Percentiles rank a stretch among this genome's conserved stretches.
Conservation (phyloP, 2,797 vertebrate species). For the Sternarchorhynchus goeldii region DNA sequence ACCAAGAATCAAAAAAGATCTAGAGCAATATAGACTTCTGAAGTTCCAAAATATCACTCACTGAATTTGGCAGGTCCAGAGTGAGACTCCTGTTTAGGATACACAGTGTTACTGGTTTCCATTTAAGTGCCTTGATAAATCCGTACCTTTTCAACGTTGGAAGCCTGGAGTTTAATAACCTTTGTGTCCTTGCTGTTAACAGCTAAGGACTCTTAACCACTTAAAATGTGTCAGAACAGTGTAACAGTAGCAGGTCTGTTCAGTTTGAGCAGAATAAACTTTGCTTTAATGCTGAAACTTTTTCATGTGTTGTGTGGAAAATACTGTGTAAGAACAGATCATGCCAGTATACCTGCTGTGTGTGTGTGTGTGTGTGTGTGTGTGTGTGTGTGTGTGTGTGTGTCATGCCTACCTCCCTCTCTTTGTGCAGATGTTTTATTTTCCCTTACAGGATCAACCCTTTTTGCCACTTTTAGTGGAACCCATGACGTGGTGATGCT, state of each 20-base stretch:
- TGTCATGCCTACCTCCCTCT: neutral
- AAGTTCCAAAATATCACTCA: neutral
- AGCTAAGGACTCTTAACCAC: no score
- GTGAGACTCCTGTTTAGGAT: no score
- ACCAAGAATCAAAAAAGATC: neutral
- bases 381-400: neutral
- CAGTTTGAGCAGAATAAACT: neutral
- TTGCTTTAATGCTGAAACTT: constrained; percentile 6
- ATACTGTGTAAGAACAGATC: constrained; percentile 9
- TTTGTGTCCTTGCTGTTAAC: no score
- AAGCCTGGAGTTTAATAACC: no score
- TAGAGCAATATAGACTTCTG: neutral
- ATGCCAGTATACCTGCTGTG: neutral
- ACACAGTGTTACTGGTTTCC: no score
- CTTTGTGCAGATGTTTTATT: constrained; percentile 3
- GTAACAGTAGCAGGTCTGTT: neutral
- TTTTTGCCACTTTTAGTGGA: neutral
- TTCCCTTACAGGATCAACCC: neutral
- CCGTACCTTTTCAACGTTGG: no score
- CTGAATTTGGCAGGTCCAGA: neutral
- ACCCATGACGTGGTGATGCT: neutral
- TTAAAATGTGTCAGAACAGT: no score
- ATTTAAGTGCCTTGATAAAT: no score
- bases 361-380: constrained; percentile 18
- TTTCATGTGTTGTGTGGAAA: neutral